Percentiles rank a stretch among this genome's conserved stretches.
Evolutionary conservation across 2,888 invertebrate species (phyloP).

Genomic region (Elegia similella): DNA sequence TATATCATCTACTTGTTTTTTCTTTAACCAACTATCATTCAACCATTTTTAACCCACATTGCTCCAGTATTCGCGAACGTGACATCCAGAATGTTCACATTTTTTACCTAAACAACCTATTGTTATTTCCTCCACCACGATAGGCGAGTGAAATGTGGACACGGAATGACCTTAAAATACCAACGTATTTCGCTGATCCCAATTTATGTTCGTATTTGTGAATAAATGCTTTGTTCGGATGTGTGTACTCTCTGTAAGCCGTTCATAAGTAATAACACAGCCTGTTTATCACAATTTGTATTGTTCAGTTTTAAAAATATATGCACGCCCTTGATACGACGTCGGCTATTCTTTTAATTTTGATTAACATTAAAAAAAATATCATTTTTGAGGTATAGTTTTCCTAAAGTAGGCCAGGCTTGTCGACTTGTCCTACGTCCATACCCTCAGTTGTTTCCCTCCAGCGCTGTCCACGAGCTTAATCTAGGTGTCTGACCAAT

Average conservation of each 20-base stretch:
- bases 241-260: background rate
- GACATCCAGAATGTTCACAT: background rate
- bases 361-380: too few relatives aligned
- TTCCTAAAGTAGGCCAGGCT: too few relatives aligned
- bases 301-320: too few relatives aligned
- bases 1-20: too few relatives aligned
- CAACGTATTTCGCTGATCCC: background rate
- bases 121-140: conserved; percentile 1
- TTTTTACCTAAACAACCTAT: conserved; percentile 11
- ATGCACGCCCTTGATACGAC: too few relatives aligned
- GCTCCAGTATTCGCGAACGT: background rate
- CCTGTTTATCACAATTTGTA: background rate
- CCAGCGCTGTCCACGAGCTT: too few relatives aligned
- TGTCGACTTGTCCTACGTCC: too few relatives aligned
- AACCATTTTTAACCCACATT: background rate
- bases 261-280: background rate
- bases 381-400: too few relatives aligned
- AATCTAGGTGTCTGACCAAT: too few relatives aligned
- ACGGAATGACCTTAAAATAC: conserved; percentile 4
- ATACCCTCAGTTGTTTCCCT: too few relatives aligned
- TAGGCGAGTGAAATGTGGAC: conserved; percentile 8
- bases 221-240: conserved; percentile 1
- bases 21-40: background rate
- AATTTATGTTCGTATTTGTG: conserved; percentile 8
- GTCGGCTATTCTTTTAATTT: too few relatives aligned